Percentiles rank a stretch among this genome's conserved stretches.
phyloP scores from a whole-genome alignment of 2,888 invertebrate species.

The Halictus ligatus region DNA sequence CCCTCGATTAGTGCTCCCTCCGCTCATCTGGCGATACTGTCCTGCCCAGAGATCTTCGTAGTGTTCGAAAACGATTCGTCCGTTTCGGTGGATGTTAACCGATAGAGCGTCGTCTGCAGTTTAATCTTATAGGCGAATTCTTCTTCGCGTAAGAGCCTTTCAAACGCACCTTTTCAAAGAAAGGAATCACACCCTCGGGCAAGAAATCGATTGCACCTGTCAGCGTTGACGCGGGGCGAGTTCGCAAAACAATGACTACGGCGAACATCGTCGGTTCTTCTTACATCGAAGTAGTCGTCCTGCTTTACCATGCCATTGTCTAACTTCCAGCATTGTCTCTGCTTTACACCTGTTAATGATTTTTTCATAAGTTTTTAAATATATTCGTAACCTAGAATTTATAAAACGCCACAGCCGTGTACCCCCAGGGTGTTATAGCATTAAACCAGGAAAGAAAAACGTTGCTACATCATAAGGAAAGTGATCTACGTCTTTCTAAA shows the following conservation, averaged over 20 bases:
- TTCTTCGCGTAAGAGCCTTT: neutral
- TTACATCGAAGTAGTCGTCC: constrained; percentile 46
- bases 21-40: no score
- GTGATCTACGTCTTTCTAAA: neutral
- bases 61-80: no score
- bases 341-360: constrained; percentile 10
- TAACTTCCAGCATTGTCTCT: constrained; percentile 46
- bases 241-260: constrained; percentile 50
- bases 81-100: neutral
- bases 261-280: constrained; percentile 36
- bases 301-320: constrained; percentile 61
- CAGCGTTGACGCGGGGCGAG: constrained; percentile 34
- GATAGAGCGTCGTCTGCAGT: neutral
- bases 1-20: no score
- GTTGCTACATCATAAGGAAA: neutral
- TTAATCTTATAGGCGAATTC: neutral
- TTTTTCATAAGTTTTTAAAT: neutral
- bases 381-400: neutral
- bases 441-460: neutral
- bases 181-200: constrained; percentile 14
- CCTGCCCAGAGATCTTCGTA: no score
- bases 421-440: neutral
- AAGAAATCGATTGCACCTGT: constrained; percentile 60
- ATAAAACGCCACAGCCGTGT: neutral
- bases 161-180: constrained; percentile 11